phyloP scores from a whole-genome alignment of 2,888 invertebrate genomes.

The Plagodis dolabraria region DNA sequence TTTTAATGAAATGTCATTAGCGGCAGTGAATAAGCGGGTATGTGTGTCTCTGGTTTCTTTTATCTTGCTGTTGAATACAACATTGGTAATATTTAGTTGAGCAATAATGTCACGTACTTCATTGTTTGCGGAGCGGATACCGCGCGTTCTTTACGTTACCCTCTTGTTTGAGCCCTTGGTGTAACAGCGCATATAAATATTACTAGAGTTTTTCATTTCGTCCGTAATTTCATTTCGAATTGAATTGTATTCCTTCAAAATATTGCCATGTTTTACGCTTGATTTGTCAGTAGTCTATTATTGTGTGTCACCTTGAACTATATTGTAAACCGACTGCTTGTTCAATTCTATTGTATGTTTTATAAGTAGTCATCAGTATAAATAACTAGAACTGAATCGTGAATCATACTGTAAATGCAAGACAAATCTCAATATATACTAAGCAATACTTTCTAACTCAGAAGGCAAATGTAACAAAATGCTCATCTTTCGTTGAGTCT shows the following conservation, averaged over 20 bases:
- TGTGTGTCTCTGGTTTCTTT: not conserved
- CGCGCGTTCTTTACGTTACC: slow-evolving; percentile 40
- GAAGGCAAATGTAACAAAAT: no score
- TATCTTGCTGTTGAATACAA: slow-evolving; percentile 9
- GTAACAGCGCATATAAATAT: not conserved
- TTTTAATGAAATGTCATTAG: no score
- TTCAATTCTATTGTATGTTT: slow-evolving; percentile 2
- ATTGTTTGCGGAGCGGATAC: slow-evolving; percentile 35
- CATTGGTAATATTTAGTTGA: slow-evolving; percentile 21
- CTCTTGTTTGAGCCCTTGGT: slow-evolving; percentile 25
- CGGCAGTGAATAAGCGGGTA: not conserved
- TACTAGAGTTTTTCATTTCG: not conserved
- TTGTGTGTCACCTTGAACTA: slow-evolving; percentile 13
- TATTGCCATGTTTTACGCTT: slow-evolving; percentile 3
- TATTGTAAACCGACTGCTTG: slow-evolving; percentile 5
- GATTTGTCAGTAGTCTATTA: slow-evolving; percentile 10
- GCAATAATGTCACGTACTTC: slow-evolving; percentile 37
- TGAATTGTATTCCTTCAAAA: slow-evolving; percentile 1
- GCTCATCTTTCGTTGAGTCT: no score
- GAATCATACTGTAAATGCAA: not conserved
- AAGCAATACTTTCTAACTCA: no score
- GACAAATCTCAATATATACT: no score
- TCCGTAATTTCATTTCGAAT: not conserved
- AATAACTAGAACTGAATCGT: not conserved
- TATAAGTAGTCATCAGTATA: slow-evolving; percentile 2